Evolutionary conservation across 2,888 invertebrate genomes (phyloP).

Genomic region (Lymantria monacha): DNA sequence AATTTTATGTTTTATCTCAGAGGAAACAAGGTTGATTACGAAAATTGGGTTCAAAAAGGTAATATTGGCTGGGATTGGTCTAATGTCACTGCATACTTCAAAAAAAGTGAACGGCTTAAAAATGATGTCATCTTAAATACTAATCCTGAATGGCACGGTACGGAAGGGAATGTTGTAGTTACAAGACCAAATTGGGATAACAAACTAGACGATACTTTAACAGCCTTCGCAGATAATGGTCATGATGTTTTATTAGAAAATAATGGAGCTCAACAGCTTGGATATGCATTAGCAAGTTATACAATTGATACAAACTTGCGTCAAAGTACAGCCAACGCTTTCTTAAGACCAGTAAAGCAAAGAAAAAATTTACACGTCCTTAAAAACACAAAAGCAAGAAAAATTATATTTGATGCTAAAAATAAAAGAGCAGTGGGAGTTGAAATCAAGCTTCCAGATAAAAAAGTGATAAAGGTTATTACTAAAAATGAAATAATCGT

Average conservation of each 20-base stretch:
- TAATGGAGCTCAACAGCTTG: conserved; percentile 48
- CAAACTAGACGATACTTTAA: conserved; percentile 53
- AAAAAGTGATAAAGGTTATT: conserved; percentile 24
- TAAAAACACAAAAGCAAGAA: conserved; percentile 46
- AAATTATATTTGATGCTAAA: conserved; percentile 38
- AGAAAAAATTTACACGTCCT: conserved; percentile 49
- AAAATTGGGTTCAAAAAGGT: conserved; percentile 85
- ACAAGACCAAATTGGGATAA: conserved; percentile 45
- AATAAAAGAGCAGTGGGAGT: conserved; percentile 42
- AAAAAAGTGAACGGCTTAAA: conserved; percentile 45
- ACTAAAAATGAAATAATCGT: conserved; percentile 50
- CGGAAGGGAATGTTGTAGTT: conserved; percentile 41
- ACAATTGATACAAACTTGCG: conserved; percentile 36
- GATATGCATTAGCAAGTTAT: conserved; percentile 41
- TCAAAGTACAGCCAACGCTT: conserved; percentile 47
- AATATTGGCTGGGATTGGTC: conserved; percentile 68
- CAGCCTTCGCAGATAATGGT: conserved; percentile 48
- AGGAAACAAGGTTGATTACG: conserved; percentile 84
- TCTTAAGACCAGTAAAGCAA: conserved; percentile 42
- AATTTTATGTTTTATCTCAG: conserved; percentile 86
- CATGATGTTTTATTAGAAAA: conserved; percentile 40
- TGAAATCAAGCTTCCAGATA: conserved; percentile 36
- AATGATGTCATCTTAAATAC: conserved; percentile 35
- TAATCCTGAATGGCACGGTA: conserved; percentile 47
- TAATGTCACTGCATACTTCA: conserved; percentile 47